Base-by-base conservation (phyloP, 2,888 invertebrate genomes). In the Vandiemenella viatica region DNA sequence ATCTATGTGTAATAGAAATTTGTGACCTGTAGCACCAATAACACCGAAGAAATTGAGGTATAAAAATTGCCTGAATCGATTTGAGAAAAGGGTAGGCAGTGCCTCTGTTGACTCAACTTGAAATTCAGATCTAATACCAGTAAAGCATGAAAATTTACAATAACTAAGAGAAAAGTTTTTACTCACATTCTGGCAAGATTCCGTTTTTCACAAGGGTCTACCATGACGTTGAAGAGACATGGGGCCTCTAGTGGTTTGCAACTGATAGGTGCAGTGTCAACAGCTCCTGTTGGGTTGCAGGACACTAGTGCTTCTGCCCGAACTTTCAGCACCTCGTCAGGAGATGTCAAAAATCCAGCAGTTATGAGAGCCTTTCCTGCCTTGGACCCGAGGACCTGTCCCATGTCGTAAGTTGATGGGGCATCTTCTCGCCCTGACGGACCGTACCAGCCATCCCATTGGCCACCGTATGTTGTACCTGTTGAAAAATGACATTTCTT, bases 141-240 rank as follows among this genome's bases (percentile, higher is more conserved):
- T n/a, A n/a, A n/a, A n/a, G n/a, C n/a, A n/a, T n/a, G n/a, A n/a
- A n/a, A n/a, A n/a, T 23, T 23, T 32, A 32, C n/a, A 3, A 32
- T 32, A 3, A 8, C 2, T 32, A 32, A 2, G 10, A 2, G 2
- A 32, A 4, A 32, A 26, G 18, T 26, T 26, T 5, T 18, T 32
- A 32, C 32, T n/a, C n/a, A n/a, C n/a, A 63, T 60, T 5, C 69
- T 59, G 0, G 83, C 82, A 38, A 87, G 63, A 64, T 93, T 91
- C 50, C 74, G 71, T 49, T 69, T 71, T 67, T 95, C 95, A 62
- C 95, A 95, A 0, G 93, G 93, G 68, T 95, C 95, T 13, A 74
- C 67, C 1, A 69, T 66, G 7, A 93, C 72, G 62, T 95, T 79
- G 65, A 83, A 91, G 5, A 95, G 70, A 60, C 93, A 95, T 0